Base-by-base conservation (phyloP, 2,888 invertebrate species). In the Acleris emargana region DNA sequence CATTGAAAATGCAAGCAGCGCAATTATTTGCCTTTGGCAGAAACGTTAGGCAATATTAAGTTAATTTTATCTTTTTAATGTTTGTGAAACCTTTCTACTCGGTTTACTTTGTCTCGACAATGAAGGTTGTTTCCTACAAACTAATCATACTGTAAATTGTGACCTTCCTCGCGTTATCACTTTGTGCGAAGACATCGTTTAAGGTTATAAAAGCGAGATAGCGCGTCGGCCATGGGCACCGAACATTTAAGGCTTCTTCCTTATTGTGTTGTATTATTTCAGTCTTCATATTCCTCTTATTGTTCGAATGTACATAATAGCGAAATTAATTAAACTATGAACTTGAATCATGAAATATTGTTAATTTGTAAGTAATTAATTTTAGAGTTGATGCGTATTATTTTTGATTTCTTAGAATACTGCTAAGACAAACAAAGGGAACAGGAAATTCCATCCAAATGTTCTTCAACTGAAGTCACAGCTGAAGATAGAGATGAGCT, bases 401-500 rank as follows among this genome's bases (percentile, higher is more conserved):
- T 38, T 13, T 38, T 38, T 13, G 38, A 38, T 38, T 38, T 38
- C 38, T 38, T 13, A 38, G 38, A 38, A 38, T 38, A 38, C 9
- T 13, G 38, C 13, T 13, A 38, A 13, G 13, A 38, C 38, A 38
- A 38, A 38, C 38, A 38, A 38, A 38, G 38, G 52, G 22, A 74
- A 75, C 73, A 63, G 67, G 58, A 68, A 72, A 74, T 72, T 70
- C 17, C n/a, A 52, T 38, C 3, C 32, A 17, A 47, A 20, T 3
- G 67, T 66, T 51, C 51, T 16, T 45, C 13, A 38, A 38, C 38
- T 38, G 38, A 49, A 62, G 62, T 67, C 69, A 62, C 17, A 38
- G 52, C 52, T 32, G 9, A 52, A 75, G 71, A 64, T 71, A 71
- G 62, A 54, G 68, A 73, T 79, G 79, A 79, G 59, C 51, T 79